phyloP scores from a whole-genome alignment of 2,797 vertebrate species.

The Macrochelys suwanniensis region DNA sequence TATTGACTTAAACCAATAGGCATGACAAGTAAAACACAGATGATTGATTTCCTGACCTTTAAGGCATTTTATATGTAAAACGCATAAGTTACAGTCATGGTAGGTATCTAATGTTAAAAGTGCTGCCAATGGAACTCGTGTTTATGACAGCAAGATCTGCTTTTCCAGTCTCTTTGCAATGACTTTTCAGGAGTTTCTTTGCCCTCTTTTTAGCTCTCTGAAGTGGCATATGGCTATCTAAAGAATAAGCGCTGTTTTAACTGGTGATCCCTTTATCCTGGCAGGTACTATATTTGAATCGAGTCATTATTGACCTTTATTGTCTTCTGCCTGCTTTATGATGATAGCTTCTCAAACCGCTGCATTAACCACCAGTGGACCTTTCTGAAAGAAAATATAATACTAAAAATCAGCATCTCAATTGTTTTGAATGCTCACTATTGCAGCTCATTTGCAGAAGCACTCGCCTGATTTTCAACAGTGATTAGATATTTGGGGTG shows the following conservation, averaged over 20 bases:
- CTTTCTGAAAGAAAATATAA: background rate
- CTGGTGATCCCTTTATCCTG: background rate
- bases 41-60: constrained; percentile 79
- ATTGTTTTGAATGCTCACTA: background rate
- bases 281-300: background rate
- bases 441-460: background rate
- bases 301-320: background rate
- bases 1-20: constrained; percentile 65
- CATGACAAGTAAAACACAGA: constrained; percentile 66
- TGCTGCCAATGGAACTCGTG: background rate
- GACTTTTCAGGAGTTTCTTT: constrained; percentile 13
- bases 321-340: background rate
- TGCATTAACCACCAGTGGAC: background rate
- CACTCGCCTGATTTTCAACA: background rate
- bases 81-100: constrained; percentile 26
- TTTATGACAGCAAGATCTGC: constrained; percentile 16
- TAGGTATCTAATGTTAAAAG: constrained; percentile 64
- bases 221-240: background rate
- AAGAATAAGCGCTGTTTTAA: background rate
- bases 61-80: constrained; percentile 71
- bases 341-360: background rate
- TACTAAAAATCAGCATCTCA: background rate
- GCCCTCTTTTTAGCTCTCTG: background rate
- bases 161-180: background rate
- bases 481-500: background rate